phyloP scores from a whole-genome alignment of 2,888 invertebrate species.

The Spisula subtruncata region DNA sequence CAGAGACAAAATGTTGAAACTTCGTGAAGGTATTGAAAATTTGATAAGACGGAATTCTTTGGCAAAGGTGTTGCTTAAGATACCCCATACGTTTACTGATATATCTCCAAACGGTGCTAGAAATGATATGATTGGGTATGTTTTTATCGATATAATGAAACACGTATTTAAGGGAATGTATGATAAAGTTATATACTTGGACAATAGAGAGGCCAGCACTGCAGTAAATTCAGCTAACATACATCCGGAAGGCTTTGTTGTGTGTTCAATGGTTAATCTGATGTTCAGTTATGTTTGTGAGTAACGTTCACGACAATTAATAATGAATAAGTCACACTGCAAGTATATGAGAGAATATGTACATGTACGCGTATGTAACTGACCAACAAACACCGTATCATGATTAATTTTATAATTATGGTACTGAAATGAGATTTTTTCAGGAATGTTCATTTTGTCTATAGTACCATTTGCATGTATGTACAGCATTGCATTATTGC shows the following conservation, averaged over 20 bases:
- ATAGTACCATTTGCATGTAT: too few species aligned
- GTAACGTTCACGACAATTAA: neutral
- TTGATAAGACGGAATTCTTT: neutral
- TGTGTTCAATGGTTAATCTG: constrained; percentile 35
- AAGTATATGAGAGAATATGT: too few species aligned
- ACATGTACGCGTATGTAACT: too few species aligned
- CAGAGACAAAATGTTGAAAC: constrained; percentile 24
- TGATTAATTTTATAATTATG: too few species aligned
- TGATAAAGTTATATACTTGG: constrained; percentile 41
- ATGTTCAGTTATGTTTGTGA: constrained; percentile 43
- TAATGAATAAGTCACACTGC: too few species aligned
- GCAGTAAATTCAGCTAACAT: neutral
- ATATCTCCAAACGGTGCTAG: neutral
- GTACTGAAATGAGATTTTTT: too few species aligned
- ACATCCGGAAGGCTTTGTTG: constrained; percentile 28
- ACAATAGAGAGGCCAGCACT: constrained; percentile 33
- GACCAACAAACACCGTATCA: too few species aligned
- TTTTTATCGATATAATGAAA: constrained; percentile 17
- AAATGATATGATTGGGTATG: constrained; percentile 28
- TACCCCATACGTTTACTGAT: neutral
- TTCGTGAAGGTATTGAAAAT: constrained; percentile 23
- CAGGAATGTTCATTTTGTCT: too few species aligned
- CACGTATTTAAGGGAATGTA: constrained; percentile 41
- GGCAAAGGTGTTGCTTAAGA: neutral
- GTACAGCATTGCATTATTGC: too few species aligned